phyloP scores from a whole-genome alignment of 2,888 invertebrate genomes.

The Rhyacophila evoluta region DNA sequence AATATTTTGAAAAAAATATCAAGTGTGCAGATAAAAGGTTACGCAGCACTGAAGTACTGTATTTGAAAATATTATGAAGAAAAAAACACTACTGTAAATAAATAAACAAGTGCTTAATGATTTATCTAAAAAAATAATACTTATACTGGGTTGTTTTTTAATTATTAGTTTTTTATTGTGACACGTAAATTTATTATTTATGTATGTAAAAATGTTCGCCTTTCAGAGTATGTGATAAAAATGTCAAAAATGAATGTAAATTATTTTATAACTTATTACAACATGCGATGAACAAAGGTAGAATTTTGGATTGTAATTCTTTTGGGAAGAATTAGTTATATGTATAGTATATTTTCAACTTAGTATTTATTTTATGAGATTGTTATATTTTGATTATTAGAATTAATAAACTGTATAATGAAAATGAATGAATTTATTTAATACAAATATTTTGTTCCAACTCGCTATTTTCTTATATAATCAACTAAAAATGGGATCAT shows the following conservation, averaged over 20 bases:
- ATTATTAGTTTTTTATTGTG: background rate
- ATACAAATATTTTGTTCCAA: no score
- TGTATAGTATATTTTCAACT: slow-evolving; percentile 1
- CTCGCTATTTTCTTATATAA: no score
- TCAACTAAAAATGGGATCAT: no score
- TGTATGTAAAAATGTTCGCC: background rate
- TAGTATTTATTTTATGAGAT: background rate
- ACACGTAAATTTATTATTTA: background rate
- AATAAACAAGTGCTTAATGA: background rate
- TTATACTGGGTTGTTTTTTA: background rate
- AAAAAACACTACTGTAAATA: no score
- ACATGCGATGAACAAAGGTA: background rate
- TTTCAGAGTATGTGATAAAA: slow-evolving; percentile 21
- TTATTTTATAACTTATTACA: slow-evolving; percentile 4
- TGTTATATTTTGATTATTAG: background rate
- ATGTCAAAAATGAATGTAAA: background rate
- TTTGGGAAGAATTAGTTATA: background rate
- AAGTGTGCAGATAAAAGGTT: no score
- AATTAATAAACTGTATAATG: background rate
- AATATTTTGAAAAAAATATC: no score
- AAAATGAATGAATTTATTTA: no score
- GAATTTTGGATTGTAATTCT: background rate
- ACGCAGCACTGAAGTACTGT: no score
- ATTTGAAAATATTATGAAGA: no score
- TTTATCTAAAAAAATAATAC: background rate